These are phyloP conservation scores for Edolisoma coerulescens DNA, from an alignment of 2,113 vertebrate genomes.

Conservation along the genomic window DNA sequence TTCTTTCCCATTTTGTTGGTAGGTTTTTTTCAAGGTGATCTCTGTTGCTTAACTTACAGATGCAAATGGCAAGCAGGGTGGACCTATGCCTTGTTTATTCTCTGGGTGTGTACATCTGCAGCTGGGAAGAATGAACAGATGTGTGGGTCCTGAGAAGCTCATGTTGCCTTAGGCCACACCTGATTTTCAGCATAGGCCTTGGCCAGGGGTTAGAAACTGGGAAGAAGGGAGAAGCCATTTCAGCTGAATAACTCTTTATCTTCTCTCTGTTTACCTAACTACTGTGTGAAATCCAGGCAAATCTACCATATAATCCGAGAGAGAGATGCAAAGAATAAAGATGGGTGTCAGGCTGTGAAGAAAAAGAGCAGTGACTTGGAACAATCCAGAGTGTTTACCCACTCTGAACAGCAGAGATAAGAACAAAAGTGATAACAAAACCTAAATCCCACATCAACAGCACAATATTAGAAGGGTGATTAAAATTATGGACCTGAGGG, in stretches of 20 bases:
- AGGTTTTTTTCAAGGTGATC: background rate
- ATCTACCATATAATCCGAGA: background rate
- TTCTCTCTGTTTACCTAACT: background rate
- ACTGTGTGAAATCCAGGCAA: background rate
- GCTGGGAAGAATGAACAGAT: background rate
- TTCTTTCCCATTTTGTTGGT: background rate
- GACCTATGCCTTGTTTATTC: background rate
- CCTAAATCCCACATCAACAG: background rate
- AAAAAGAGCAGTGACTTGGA: background rate
- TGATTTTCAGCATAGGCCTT: background rate
- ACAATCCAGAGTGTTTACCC: background rate
- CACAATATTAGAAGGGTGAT: constrained; percentile 1
- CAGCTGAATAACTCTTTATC: background rate
- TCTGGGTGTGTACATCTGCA: background rate
- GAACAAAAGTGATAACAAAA: background rate
- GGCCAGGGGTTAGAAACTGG: background rate
- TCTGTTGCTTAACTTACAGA: background rate
- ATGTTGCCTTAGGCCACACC: background rate
- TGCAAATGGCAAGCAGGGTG: background rate
- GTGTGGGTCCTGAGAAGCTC: background rate
- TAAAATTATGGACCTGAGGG: background rate
- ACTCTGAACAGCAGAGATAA: background rate
- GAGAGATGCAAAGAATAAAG: background rate
- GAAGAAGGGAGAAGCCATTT: background rate
- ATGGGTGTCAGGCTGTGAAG: background rate